A percentile compares a stretch with the other conserved stretches of the same genome.
Conservation (phyloP, 2,797 vertebrate genomes). For the Chelonia mydas region DNA sequence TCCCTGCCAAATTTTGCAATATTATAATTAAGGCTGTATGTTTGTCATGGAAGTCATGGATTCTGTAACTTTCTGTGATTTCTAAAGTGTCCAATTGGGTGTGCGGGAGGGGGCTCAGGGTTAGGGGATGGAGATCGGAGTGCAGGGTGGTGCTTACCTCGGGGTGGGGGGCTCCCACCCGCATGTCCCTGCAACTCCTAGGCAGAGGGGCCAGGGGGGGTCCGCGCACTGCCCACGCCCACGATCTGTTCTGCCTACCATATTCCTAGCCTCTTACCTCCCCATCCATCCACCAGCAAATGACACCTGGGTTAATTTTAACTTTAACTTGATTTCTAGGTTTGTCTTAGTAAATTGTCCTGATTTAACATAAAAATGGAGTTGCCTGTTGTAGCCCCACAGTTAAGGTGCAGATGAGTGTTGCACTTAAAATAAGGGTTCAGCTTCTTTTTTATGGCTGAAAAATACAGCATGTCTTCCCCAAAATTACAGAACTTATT, state of each 20-base stretch:
- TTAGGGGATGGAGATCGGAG: no score
- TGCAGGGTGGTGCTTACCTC: no score
- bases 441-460: neutral
- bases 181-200: no score
- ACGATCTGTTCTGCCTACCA: neutral
- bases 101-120: no score
- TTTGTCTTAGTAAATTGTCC: neutral
- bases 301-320: neutral
- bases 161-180: no score
- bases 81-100: no score
- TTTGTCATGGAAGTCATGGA: no score
- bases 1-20: neutral
- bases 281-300: no score
- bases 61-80: no score
- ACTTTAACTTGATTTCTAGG: neutral
- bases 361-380: neutral
- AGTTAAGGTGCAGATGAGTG: neutral
- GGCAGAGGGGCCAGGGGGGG: no score
- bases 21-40: neutral
- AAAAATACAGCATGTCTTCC: neutral
- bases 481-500: neutral
- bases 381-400: neutral
- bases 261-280: neutral
- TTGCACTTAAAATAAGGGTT: neutral
- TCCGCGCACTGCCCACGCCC: rapidly evolving